These are phyloP conservation scores for Melinaea marsaeus DNA, from an alignment of 2,888 invertebrate genomes.

Conservation along the genomic window DNA sequence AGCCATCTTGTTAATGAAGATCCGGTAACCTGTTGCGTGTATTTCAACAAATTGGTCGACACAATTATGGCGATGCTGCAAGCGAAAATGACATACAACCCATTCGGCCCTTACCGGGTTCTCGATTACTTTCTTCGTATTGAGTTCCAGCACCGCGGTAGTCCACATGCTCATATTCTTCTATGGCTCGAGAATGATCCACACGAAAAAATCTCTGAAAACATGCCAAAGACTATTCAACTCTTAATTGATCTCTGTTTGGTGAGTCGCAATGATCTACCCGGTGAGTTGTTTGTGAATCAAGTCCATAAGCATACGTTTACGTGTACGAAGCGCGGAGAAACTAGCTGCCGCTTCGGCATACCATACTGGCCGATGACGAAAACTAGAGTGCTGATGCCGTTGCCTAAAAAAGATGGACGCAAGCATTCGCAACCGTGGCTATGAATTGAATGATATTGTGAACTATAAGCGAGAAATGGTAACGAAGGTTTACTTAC, in stretches of 20 bases:
- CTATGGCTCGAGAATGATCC: slow-evolving; percentile 52
- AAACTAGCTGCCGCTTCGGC: slow-evolving; percentile 41
- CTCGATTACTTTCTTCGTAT: slow-evolving; percentile 46
- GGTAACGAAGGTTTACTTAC: slow-evolving; percentile 26
- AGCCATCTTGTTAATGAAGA: slow-evolving; percentile 37
- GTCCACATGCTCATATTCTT: slow-evolving; percentile 52
- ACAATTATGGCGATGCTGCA: slow-evolving; percentile 38
- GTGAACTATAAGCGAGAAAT: slow-evolving; percentile 45
- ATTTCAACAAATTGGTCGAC: slow-evolving; percentile 42
- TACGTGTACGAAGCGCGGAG: slow-evolving; percentile 42
- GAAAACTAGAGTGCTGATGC: slow-evolving; percentile 40
- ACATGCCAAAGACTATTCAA: slow-evolving; percentile 42
- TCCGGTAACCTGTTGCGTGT: slow-evolving; percentile 44
- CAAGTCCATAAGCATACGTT: slow-evolving; percentile 43
- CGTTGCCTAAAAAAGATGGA: slow-evolving; percentile 42
- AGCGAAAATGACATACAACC: slow-evolving; percentile 38
- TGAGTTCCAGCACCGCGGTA: slow-evolving; percentile 53
- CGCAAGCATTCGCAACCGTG: slow-evolving; percentile 45
- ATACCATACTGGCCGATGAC: slow-evolving; percentile 45
- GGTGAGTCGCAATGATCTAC: slow-evolving; percentile 38
- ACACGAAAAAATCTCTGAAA: slow-evolving; percentile 40
- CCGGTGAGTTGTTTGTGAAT: slow-evolving; percentile 39
- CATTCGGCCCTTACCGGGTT: slow-evolving; percentile 42
- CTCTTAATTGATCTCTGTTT: slow-evolving; percentile 44
- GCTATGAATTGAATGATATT: slow-evolving; percentile 44